These are phyloP conservation scores for Metridium senile DNA, from an alignment of 92 coral and sea anemone genomes.

Conservation along the genomic window DNA sequence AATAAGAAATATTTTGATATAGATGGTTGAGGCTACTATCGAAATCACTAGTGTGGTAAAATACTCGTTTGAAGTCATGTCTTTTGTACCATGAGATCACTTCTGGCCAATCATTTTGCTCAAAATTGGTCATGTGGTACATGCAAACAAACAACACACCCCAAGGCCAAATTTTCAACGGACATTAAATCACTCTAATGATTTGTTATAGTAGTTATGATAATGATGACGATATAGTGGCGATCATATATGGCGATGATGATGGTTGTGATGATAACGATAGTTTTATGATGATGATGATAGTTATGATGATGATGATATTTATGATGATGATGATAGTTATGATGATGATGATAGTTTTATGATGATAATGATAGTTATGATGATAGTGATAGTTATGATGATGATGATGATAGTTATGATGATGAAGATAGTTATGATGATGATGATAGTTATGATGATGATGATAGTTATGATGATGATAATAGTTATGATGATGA, in stretches of 20 bases:
- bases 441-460: background rate
- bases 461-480: background rate
- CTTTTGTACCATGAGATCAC: too few species aligned
- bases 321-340: background rate
- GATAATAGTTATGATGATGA: background rate
- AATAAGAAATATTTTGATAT: too few species aligned
- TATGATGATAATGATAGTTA: background rate
- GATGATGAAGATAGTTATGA: background rate
- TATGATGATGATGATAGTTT: background rate
- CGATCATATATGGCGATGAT: background rate
- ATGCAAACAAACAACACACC: too few species aligned
- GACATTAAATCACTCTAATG: too few species aligned
- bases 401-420: background rate
- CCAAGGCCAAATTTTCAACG: too few species aligned
- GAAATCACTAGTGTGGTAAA: too few species aligned
- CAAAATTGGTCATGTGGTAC: too few species aligned
- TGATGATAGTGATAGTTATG: background rate
- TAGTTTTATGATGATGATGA: background rate
- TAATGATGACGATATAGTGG: background rate
- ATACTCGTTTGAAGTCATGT: too few species aligned
- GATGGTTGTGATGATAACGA: background rate
- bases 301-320: background rate
- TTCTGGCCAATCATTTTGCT: too few species aligned
- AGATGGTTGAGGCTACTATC: too few species aligned
- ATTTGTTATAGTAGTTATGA: background rate